Conservation (phyloP, 1,140 invertebrate genomes). For the Pachyrhynchus sulphureomaculatus region DNA sequence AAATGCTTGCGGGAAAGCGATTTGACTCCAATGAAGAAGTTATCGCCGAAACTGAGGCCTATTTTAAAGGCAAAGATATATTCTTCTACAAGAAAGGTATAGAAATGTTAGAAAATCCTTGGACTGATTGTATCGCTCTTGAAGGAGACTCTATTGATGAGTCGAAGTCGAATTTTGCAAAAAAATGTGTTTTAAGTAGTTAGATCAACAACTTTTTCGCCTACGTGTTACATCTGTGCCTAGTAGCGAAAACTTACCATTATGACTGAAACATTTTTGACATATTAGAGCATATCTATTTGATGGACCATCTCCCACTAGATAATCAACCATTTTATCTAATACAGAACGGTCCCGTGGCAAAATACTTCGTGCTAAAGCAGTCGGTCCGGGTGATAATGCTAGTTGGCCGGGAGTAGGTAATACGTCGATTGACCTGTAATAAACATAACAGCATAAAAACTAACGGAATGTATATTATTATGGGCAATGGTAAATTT, state of each 20-base stretch:
- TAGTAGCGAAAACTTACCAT: constrained; percentile 63
- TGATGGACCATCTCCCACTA: constrained; percentile 92
- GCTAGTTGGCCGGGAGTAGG: neutral
- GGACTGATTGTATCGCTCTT: no score
- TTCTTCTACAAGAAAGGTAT: no score
- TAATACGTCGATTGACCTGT: neutral
- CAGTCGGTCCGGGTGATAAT: constrained; percentile 49
- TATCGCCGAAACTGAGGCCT: no score
- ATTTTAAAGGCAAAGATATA: no score
- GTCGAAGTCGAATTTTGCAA: no score
- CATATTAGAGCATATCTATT: constrained; percentile 96
- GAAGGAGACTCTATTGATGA: no score
- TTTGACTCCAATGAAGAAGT: no score
- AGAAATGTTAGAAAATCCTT: no score
- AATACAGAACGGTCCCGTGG: constrained; percentile 60
- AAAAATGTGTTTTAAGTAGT: no score
- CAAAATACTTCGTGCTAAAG: constrained; percentile 56
- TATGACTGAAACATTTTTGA: constrained; percentile 84
- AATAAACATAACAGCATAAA: neutral
- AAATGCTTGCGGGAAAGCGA: no score
- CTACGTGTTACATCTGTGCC: no score
- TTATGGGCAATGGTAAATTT: neutral
- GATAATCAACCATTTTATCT: constrained; percentile 89
- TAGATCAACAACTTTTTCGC: no score
- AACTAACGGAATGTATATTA: neutral